Base-by-base conservation (phyloP, 2,113 vertebrate species). In the Riparia riparia region DNA sequence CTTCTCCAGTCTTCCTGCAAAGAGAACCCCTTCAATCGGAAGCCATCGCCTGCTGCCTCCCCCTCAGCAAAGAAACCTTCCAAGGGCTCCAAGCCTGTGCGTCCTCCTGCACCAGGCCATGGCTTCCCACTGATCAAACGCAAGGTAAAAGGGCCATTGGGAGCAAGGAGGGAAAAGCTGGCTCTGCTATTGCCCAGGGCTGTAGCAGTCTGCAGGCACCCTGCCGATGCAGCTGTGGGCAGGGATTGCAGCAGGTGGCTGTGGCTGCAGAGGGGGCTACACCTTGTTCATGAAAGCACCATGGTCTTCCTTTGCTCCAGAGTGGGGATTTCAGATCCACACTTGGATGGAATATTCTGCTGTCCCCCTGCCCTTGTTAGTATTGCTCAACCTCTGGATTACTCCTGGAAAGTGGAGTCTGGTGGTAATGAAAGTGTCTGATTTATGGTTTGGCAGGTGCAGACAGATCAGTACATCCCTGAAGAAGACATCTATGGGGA, bases 71-170 rank as follows among this genome's bases (percentile, higher is more conserved):
- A 96, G 92, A 99, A 98, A 96, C 97, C 98, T 57, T 96, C 98
- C 31, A 99, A 97, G 82, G 99, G 99, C 41, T 95, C 99, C 49
- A 98, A 98, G 64, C 98, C 98, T 7, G 91, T 74, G 9, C 98
- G 98, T 45, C 97, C 98, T 9, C 97, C 98, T 13, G 99, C 99
- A 17, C 98, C 99, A 0, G 99, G 98, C 82, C 98, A 99, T 0
- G 99, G 99, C 54, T 99, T 99, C 89, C 99, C 99, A 0, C 98
- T 99, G 83, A 99, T 99, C 96, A 99, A 99, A 94, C 99, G 99
- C 95, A 99, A 99, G 99, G 99, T 99, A 91, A 84, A 24, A 24
- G 51, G 29, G 29, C 50, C 8, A 8, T 76, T 0, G 3, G 81
- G 31, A 74, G 25, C 34, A 21, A 14, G 8, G 47, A n/a, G 12